phyloP scores from a whole-genome alignment of 2,113 vertebrate genomes.

The Gymnarchus niloticus region DNA sequence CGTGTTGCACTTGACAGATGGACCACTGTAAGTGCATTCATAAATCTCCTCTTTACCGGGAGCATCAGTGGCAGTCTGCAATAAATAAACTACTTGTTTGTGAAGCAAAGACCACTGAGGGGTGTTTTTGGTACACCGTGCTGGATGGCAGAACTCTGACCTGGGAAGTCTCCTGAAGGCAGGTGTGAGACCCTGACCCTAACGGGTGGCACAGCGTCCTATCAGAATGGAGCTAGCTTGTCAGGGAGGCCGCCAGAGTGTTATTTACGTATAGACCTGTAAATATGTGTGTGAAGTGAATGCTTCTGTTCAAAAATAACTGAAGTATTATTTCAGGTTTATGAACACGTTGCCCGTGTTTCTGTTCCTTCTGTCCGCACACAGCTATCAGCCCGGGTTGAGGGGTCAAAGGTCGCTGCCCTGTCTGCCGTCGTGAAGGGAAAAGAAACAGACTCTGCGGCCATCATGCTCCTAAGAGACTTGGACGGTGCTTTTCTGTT shows the following conservation, averaged over 20 bases:
- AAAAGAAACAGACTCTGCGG: conserved; percentile 58
- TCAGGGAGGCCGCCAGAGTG: not conserved
- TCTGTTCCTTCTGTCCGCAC: conserved; percentile 8
- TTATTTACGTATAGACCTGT: not conserved
- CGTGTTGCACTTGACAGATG: not conserved
- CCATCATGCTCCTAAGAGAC: conserved; percentile 57
- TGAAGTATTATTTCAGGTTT: too few relatives aligned
- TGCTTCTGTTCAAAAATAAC: too few relatives aligned
- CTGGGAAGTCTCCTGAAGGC: not conserved
- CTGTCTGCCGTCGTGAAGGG: conserved; percentile 58
- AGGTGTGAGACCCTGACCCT: not conserved
- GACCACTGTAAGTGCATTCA: not conserved
- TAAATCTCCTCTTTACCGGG: not conserved
- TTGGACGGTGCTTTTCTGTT: conserved; percentile 62
- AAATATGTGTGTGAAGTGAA: too few relatives aligned
- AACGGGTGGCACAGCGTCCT: not conserved
- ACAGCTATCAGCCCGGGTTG: conserved; percentile 55
- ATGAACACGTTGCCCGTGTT: not conserved
- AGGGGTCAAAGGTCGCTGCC: conserved; percentile 51
- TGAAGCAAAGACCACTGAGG: not conserved
- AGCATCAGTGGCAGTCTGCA: too few relatives aligned
- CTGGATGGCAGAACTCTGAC: not conserved
- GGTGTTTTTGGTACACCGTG: not conserved
- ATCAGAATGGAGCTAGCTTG: not conserved
- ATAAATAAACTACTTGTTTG: not conserved